Base-by-base conservation (phyloP, 2,888 invertebrate genomes). In the Netelia fuscicornis region DNA sequence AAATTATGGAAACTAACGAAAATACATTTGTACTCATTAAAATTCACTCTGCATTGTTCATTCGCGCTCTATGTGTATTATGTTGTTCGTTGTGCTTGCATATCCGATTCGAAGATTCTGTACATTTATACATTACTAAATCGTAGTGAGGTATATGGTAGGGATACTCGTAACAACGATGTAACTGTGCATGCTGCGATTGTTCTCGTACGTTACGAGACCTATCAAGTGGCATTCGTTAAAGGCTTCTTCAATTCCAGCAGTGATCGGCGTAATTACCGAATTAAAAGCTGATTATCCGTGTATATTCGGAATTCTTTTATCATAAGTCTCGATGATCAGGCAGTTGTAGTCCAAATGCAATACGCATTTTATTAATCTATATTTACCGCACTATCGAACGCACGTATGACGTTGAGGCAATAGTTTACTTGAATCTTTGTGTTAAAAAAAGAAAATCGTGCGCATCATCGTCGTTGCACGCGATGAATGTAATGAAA, bases 141-240 rank as follows among this genome's bases (percentile, higher is more conserved):
- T 80, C 60, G 68, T 64, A 83, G n/a, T 54, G 84, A 84, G 67
- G 80, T 76, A 79, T 75, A 70, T 71, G 67, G 71, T 65, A 71
- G 74, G 76, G 71, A 58, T 65, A 71, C 60, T 65, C 10, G 10
- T 20, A 56, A 17, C 56, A 17, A 56, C n/a, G 3, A 56, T 56
- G 17, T 30, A 30, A 30, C n/a, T 17, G 56, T 17, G 17, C 17
- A 6, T 9, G 2, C 13, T 48, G 48, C 48, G 48, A 58, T 58
- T 67, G 20, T 58, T 44, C 11, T 17, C 23, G 65, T 25, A 30
- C n/a, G n/a, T 20, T 25, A 37, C 58, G 30, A 54, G 37, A 52
- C 6, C 37, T 52, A 10, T 37, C 20, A 2, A 48, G 17, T 52
- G 48, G 25, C 30, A 20, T 25, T 48, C 11, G 44, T 25, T 64